Conservation (phyloP, 2,797 vertebrate genomes). For the Argyrosomus regius region DNA sequence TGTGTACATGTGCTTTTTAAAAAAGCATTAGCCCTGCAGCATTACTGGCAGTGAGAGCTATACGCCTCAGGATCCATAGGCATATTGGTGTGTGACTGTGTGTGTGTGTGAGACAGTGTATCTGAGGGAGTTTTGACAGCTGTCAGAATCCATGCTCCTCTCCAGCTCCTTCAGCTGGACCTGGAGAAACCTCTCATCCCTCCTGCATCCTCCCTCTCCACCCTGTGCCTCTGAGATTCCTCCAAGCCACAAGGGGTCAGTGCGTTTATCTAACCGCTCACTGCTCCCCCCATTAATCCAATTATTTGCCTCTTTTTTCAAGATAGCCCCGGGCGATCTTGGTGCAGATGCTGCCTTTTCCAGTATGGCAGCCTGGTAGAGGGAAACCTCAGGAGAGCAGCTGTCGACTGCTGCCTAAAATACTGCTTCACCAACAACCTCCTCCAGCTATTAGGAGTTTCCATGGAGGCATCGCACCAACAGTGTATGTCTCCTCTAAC, state of each 20-base stretch:
- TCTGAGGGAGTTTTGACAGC: constrained; percentile 75
- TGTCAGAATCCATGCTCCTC: constrained; percentile 72
- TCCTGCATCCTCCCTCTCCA: not conserved
- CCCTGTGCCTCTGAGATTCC: constrained; percentile 47
- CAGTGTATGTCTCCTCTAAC: too few species aligned
- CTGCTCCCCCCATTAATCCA: constrained; percentile 74
- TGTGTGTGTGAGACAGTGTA: constrained; percentile 23
- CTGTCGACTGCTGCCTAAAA: constrained; percentile 48
- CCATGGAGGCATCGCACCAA: constrained; percentile 3
- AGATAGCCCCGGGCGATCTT: constrained; percentile 50
- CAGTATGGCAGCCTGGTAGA: constrained; percentile 31
- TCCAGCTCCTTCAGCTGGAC: constrained; percentile 44
- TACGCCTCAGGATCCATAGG: constrained; percentile 29
- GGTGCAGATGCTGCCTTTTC: constrained; percentile 5
- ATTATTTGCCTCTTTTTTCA: constrained; percentile 74
- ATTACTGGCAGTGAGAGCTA: constrained; percentile 14
- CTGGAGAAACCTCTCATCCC: constrained; percentile 23
- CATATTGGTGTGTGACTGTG: constrained; percentile 26
- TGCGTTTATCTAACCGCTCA: constrained; percentile 55
- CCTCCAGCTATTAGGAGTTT: constrained; percentile 33
- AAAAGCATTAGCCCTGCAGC: constrained; percentile 36
- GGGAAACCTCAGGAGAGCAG: constrained; percentile 56
- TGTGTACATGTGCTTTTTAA: constrained; percentile 35
- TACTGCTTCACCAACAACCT: constrained; percentile 26
- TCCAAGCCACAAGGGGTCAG: constrained; percentile 77